Percentiles rank a stretch among this genome's conserved stretches.
Evolutionary conservation across 2,888 invertebrate genomes (phyloP).

Genomic region (Lissonota sp.): DNA sequence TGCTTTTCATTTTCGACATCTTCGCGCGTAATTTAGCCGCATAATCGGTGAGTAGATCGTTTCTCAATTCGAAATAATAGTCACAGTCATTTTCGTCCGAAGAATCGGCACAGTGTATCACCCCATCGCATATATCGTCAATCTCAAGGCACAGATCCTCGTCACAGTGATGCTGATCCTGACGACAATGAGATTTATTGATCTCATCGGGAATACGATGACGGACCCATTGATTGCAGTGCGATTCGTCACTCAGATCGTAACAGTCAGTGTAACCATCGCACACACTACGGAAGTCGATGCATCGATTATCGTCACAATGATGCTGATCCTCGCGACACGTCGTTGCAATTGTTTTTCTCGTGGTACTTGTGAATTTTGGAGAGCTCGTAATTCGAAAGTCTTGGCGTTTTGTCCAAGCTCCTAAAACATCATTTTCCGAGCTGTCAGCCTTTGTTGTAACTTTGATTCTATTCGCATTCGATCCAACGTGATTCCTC

Average conservation of each 20-base stretch:
- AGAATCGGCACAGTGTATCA: conserved; percentile 83
- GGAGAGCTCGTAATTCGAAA: neutral
- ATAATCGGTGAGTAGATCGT: conserved; percentile 40
- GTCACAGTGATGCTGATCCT: conserved; percentile 69
- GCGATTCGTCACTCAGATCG: conserved; percentile 39
- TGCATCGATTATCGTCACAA: conserved; percentile 43
- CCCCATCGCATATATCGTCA: conserved; percentile 81
- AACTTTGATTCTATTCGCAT: neutral
- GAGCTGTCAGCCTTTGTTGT: neutral
- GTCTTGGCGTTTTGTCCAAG: conserved; percentile 12
- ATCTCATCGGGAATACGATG: neutral
- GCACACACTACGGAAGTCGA: conserved; percentile 27
- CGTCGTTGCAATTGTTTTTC: neutral
- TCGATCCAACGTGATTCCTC: neutral
- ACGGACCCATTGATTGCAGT: conserved; percentile 1
- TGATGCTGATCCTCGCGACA: conserved; percentile 30
- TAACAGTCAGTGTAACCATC: conserved; percentile 17
- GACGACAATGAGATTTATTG: conserved; percentile 50
- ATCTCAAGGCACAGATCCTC: conserved; percentile 73
- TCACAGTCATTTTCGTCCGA: conserved; percentile 86
- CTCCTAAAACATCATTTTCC: neutral
- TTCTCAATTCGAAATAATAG: conserved; percentile 53
- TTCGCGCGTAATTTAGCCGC: neutral
- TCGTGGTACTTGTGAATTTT: neutral
- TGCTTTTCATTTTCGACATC: neutral